phyloP scores from a whole-genome alignment of 2,888 invertebrate genomes.

The Drosophila fulvimacula region DNA sequence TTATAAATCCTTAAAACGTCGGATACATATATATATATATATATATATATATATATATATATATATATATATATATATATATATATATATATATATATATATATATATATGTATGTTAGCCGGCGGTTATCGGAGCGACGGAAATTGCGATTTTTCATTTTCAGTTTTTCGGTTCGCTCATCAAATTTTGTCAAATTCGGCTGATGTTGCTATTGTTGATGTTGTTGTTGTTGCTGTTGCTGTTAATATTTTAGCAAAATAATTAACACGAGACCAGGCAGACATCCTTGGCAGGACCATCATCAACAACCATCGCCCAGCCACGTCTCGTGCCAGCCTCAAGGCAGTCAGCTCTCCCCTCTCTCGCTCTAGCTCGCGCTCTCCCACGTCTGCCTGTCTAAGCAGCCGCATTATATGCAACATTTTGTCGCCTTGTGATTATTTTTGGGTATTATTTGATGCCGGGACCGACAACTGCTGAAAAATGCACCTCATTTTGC shows the following conservation, averaged over 20 bases:
- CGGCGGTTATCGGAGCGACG: conserved; percentile 70
- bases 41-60: conserved; percentile 15
- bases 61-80: conserved; percentile 24
- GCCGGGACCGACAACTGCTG: conserved; percentile 41
- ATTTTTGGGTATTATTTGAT: conserved; percentile 67
- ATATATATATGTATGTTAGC: conserved; percentile 51
- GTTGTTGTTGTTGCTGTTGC: conserved; percentile 34
- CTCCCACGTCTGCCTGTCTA: conserved; percentile 27
- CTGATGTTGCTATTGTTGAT: conserved; percentile 45
- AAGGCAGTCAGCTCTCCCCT: conserved; percentile 23
- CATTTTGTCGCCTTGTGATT: conserved; percentile 75
- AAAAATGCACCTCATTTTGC: conserved; percentile 72
- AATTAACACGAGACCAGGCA: conserved; percentile 64
- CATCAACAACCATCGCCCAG: conserved; percentile 22
- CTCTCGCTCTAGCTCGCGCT: not conserved
- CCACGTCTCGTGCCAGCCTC: conserved; percentile 44
- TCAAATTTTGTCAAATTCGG: conserved; percentile 76
- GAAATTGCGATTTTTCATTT: conserved; percentile 78
- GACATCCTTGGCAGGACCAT: conserved; percentile 33
- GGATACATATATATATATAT: conserved; percentile 26
- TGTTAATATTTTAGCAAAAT: conserved; percentile 73
- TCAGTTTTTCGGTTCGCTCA: conserved; percentile 66
- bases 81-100: conserved; percentile 19
- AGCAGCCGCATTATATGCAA: conserved; percentile 74
- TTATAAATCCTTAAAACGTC: conserved; percentile 39